Evolutionary conservation across 2,797 vertebrate genomes (phyloP), one percentile per base, ranked within the genome.

Genomic region (Scleropages formosus): DNA sequence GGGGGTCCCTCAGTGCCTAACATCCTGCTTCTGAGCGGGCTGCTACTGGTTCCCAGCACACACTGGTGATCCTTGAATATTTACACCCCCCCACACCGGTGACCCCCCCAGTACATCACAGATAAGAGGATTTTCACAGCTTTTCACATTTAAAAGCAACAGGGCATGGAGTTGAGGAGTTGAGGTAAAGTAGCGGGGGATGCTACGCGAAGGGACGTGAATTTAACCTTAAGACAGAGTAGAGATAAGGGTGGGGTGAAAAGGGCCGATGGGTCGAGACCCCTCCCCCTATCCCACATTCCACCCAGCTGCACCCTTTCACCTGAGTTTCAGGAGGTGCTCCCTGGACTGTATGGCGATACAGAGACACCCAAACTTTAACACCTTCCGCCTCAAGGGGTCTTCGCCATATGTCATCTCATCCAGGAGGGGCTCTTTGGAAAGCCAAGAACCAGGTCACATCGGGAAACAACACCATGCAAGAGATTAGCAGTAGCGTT

Each of bases 51-150:
- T 46, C 64, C 58, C 67, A 44, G 66, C 46, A 63, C 44, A 46
- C 67, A 56, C 0, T 27, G 72, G 58, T 77, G 49, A 65, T 63
- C 68, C 66, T 66, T 70, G 80, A 81, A 78, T 75, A 65, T 69
- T 84, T 79, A 39, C 82, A 78, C 73, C 82, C 82, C 82, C 84
- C 83, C 39, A 77, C 84, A 82, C 81, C 83, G 85, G 90, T 91
- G 92, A 24, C 20, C 86, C 64, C 58, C 18, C 15, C 80, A 81
- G 82, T 82, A 86, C 84, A 81, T 86, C 82, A 88, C 84, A 81
- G 84, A 85, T 84, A 88, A 86, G 90, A 90, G 85, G 91, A 90
- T 92, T 94, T 93, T 90, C 86, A 88, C 85, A 92, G 91, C 91
- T 92, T 94, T 93, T 90, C 86, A 88, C 85, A 92, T 93, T 92